phyloP scores from a whole-genome alignment of 2,888 invertebrate species.

The Brenthis hecate region DNA sequence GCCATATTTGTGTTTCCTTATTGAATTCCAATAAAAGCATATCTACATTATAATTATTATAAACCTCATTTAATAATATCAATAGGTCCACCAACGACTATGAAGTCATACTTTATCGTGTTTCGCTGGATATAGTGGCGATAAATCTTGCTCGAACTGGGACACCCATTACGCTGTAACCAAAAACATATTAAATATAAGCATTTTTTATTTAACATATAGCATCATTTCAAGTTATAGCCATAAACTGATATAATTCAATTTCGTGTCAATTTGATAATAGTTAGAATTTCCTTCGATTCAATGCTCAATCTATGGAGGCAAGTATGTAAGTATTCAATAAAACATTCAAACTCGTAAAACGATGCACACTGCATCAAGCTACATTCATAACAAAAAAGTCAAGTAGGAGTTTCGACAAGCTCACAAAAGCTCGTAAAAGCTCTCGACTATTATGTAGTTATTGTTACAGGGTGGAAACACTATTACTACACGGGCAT shows the following conservation, averaged over 20 bases:
- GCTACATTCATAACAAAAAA: conserved; percentile 74
- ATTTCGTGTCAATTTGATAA: not conserved
- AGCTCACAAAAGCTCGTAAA: conserved; percentile 82
- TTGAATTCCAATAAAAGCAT: no score
- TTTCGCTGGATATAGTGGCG: conserved; percentile 21
- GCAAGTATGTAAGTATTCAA: conserved; percentile 68
- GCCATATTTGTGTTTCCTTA: no score
- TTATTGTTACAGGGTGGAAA: conserved; percentile 82
- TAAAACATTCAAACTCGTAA: conserved; percentile 71
- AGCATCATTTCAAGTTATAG: not conserved
- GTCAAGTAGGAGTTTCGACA: conserved; percentile 77
- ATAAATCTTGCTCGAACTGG: conserved; percentile 26
- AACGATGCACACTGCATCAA: conserved; percentile 57
- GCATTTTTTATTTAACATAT: not conserved
- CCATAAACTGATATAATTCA: not conserved
- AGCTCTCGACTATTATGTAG: conserved; percentile 81
- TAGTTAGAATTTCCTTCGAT: conserved; percentile 47
- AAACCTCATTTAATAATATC: not conserved
- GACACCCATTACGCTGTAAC: no score
- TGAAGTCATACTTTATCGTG: not conserved
- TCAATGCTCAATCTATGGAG: conserved; percentile 56
- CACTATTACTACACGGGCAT: conserved; percentile 78
- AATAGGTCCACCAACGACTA: conserved; percentile 2
- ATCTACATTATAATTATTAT: no score
- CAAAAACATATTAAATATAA: no score